Evolutionary conservation across 1,140 invertebrate species (phyloP).

Genomic region (Drosophila neocordata): DNA sequence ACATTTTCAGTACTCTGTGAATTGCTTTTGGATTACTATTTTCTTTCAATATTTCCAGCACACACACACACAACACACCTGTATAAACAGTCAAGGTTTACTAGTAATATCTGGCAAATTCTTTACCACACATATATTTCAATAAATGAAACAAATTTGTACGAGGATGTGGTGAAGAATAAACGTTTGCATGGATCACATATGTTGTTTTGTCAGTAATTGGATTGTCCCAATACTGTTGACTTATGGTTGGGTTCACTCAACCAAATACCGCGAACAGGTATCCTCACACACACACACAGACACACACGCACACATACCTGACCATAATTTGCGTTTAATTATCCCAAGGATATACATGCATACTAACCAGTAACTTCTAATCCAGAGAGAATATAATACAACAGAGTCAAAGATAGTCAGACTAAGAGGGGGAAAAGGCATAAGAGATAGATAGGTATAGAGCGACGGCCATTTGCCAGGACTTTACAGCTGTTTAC

Average conservation of each 20-base stretch:
- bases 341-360: slow-evolving; percentile 2
- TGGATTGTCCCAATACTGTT: slow-evolving; percentile 5
- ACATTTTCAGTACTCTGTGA: too few species aligned
- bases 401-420: background rate
- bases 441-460: background rate
- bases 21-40: too few species aligned
- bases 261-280: slow-evolving; percentile 1
- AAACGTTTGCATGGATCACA: background rate
- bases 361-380: background rate
- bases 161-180: background rate
- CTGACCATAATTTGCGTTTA: slow-evolving; percentile 6
- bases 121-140: too few species aligned
- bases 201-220: slow-evolving; percentile 1
- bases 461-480: background rate
- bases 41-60: too few species aligned
- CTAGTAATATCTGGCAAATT: too few species aligned
- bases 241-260: slow-evolving; percentile 3
- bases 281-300: background rate
- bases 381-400: background rate
- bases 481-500: slow-evolving; percentile 7
- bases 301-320: background rate
- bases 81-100: too few species aligned
- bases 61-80: too few species aligned
- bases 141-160: too few species aligned
- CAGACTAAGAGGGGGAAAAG: background rate